Percentiles rank a stretch among this genome's conserved stretches.
These are phyloP conservation scores for Oreochromis niloticus DNA, from an alignment of 2,113 vertebrate species.

Conservation along the genomic window DNA sequence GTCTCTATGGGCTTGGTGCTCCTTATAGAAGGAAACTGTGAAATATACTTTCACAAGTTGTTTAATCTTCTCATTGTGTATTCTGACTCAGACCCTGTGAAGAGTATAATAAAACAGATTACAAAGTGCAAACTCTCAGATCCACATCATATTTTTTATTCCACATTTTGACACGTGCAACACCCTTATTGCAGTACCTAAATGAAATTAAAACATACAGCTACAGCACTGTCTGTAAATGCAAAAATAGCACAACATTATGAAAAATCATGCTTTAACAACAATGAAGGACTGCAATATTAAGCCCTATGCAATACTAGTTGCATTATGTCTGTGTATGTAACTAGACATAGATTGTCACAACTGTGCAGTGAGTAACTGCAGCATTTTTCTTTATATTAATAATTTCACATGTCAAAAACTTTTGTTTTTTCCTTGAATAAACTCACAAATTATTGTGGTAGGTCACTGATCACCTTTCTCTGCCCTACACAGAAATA, in stretches of 20 bases:
- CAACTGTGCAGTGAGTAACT: slow-evolving; percentile 14
- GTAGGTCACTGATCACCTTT: neutral
- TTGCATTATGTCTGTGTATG: neutral
- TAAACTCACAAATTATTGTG: neutral
- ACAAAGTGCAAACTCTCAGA: neutral
- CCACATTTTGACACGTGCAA: neutral
- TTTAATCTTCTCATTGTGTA: neutral
- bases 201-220: neutral
- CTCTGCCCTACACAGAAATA: neutral
- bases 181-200: neutral
- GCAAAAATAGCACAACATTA: neutral
- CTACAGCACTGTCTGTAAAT: neutral
- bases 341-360: neutral
- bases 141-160: neutral
- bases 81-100: neutral
- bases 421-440: neutral
- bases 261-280: neutral
- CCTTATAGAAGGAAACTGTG: neutral
- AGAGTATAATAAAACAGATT: neutral
- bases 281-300: neutral
- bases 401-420: neutral
- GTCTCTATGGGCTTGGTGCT: neutral
- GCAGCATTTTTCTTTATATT: neutral
- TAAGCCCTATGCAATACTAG: neutral
- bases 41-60: neutral